Evolutionary conservation across 2,113 vertebrate genomes (phyloP), one percentile per base, ranked within the genome.

Genomic region (Nymphicus hollandicus): DNA sequence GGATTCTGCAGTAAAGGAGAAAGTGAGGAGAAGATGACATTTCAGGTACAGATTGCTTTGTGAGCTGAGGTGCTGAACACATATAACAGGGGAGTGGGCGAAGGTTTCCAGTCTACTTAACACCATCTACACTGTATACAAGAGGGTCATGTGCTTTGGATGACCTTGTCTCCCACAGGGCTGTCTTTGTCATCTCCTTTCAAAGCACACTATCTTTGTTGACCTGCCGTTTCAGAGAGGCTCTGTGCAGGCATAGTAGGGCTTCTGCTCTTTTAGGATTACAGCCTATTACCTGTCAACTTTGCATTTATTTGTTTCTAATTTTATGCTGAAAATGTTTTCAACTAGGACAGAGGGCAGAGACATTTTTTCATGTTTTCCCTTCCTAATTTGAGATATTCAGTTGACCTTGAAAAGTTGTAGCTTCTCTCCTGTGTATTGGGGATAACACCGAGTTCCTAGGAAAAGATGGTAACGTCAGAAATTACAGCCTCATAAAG

Each of bases 401-500:
- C 89, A 71, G 17, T 92, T 98, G 96, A 98, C 98, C 97, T 98
- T 98, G 97, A 93, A 94, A 96, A 93, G 89, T 82, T 84, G 53
- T 72, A 94, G 88, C 80, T 93, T 92, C 68, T 87, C 81, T 93
- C 95, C 81, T 91, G 85, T 95, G 81, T 89, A 96, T 76, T 65
- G 91, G 70, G 81, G 87, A 90, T 97, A 97, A 95, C 84, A 93
- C 37, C 81, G 84, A 96, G 86, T 96, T 97, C 96, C 92, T 70
- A 58, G 81, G 95, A 97, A 97, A 96, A 82, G 93, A 96, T 81
- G 87, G 96, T 98, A 98, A 98, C 97, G 92, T 97, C 97, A 98
- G 97, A 97, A 98, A 98, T 98, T 98, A 98, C 69, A 96, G 96
- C 97, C 96, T 96, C 97, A 95, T 98, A 98, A 98, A 98, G 89